A percentile compares a stretch with the other conserved stretches of the same genome.
Conservation (phyloP, 2,888 invertebrate genomes). For the Lysandra bellargus region DNA sequence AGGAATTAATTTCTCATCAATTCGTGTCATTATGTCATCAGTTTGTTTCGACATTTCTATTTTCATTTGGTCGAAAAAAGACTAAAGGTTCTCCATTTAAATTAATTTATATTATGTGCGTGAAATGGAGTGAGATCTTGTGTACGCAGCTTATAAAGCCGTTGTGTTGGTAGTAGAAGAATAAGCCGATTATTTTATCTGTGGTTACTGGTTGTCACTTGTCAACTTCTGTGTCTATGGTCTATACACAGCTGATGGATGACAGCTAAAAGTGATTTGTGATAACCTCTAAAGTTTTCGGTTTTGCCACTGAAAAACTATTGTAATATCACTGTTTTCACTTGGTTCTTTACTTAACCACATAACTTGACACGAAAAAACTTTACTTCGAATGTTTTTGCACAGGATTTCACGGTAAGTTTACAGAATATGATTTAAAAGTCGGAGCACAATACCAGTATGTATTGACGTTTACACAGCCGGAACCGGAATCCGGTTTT, state of each 20-base stretch:
- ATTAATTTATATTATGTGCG: background rate
- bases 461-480: no score
- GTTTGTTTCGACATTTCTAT: slow-evolving; percentile 2
- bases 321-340: background rate
- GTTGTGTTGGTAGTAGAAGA: background rate
- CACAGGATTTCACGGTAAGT: background rate
- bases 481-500: no score
- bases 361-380: background rate
- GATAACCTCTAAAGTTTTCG: background rate
- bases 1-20: background rate
- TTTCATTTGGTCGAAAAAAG: background rate
- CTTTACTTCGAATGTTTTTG: background rate
- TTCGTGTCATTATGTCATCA: background rate
- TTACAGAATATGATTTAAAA: background rate
- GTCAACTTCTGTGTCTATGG: background rate
- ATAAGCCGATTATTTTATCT: no score
- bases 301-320: background rate
- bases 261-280: background rate
- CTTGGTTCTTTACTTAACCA: background rate
- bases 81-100: background rate
- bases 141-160: background rate
- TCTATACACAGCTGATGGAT: background rate
- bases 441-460: background rate
- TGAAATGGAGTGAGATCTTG: background rate
- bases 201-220: background rate